phyloP scores from a whole-genome alignment of 1,140 invertebrate genomes.

The Sinonovacula constricta region DNA sequence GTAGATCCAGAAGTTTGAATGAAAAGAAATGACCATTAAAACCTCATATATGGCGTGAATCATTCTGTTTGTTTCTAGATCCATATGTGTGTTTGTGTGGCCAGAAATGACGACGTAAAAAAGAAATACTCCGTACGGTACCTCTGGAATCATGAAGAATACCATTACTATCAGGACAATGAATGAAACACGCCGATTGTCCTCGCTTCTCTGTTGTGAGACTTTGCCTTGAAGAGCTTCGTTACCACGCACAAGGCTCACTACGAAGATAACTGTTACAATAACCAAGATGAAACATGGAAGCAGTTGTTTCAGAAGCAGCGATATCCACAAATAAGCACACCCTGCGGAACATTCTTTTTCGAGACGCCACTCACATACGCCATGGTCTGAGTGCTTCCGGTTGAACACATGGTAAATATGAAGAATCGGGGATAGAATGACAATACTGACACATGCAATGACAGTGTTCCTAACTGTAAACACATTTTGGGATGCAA shows the following conservation, averaged over 20 bases:
- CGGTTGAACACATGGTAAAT: conserved; percentile 9
- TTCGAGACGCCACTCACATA: conserved; percentile 24
- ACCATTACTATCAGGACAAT: conserved; percentile 33
- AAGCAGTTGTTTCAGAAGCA: conserved; percentile 22
- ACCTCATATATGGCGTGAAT: conserved; percentile 30
- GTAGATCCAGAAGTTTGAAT: conserved; percentile 51
- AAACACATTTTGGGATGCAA: neutral
- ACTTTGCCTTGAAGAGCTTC: conserved; percentile 4
- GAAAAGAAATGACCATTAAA: conserved; percentile 34
- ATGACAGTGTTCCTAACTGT: neutral
- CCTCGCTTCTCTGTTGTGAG: conserved; percentile 1
- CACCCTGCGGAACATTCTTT: neutral
- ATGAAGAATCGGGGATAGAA: conserved; percentile 13
- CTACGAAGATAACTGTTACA: conserved; percentile 21
- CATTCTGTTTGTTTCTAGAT: conserved; percentile 8
- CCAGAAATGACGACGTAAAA: neutral
- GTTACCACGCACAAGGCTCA: neutral
- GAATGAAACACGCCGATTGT: conserved; percentile 24
- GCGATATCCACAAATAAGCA: conserved; percentile 16
- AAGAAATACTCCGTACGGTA: conserved; percentile 34
- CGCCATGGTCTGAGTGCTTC: conserved; percentile 3
- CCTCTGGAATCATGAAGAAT: conserved; percentile 44
- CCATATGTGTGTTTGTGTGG: neutral
- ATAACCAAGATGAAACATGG: conserved; percentile 7
- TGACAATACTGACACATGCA: neutral